Percentiles rank a stretch among this genome's conserved stretches.
Evolutionary conservation across 1,140 invertebrate species (phyloP).

Genomic region (Diorhabda elongata): DNA sequence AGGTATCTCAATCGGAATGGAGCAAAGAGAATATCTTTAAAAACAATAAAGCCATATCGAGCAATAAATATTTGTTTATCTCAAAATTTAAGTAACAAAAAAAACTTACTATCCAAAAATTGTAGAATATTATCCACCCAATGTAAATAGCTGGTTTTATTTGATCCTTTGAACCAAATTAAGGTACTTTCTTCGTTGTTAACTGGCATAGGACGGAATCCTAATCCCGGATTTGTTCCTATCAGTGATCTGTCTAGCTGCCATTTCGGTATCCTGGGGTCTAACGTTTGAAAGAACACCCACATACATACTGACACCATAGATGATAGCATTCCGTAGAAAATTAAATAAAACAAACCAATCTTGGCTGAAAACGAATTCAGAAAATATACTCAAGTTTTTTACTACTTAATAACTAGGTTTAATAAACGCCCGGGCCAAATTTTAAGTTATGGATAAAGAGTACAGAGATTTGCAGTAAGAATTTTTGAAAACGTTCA

Average conservation of each 20-base stretch:
- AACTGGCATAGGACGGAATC: slow-evolving; percentile 89
- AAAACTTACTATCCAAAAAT: slow-evolving; percentile 64
- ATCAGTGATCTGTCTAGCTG: slow-evolving; percentile 77
- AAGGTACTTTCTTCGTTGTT: slow-evolving; percentile 89
- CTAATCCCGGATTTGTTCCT: slow-evolving; percentile 88
- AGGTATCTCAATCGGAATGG: too few species aligned
- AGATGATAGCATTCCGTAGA: slow-evolving; percentile 81
- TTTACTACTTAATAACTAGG: too few species aligned
- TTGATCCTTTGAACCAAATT: slow-evolving; percentile 84
- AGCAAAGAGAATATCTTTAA: too few species aligned
- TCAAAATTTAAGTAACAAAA: background rate
- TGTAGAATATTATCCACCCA: slow-evolving; percentile 72
- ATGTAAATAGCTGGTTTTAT: slow-evolving; percentile 71
- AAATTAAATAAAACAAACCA: slow-evolving; percentile 85
- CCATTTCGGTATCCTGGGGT: slow-evolving; percentile 81
- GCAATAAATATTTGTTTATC: too few species aligned
- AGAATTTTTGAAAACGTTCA: background rate
- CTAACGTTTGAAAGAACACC: slow-evolving; percentile 87
- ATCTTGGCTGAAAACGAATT: slow-evolving; percentile 70
- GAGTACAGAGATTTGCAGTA: too few species aligned
- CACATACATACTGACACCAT: slow-evolving; percentile 87
- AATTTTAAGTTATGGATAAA: too few species aligned
- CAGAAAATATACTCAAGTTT: background rate
- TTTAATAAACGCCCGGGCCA: too few species aligned
- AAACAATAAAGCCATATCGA: too few species aligned